Evolutionary conservation across 2,888 invertebrate species (phyloP), one percentile per base, ranked within the genome.

Genomic region (Yponomeuta sedellus): DNA sequence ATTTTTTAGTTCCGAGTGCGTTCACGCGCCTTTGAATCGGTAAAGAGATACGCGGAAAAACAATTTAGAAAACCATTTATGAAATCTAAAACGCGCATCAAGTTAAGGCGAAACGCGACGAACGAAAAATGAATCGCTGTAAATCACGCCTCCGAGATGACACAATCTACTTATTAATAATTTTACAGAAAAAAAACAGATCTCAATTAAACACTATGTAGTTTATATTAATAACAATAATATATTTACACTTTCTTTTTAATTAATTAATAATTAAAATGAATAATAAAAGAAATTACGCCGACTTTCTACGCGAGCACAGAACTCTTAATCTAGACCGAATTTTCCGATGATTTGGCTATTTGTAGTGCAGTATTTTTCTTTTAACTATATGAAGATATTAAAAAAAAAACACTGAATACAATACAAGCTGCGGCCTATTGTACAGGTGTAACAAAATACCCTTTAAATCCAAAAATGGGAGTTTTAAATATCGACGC

Each of bases 181-280:
- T 73, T 52, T 52, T 72, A 74, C 75, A 75, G 78, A 81, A 82
- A 52, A n/a, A 52, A 52, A 82, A 83, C 85, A 86, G 85, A 85
- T 85, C 85, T 85, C 79, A 72, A 76, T 80, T 83, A 83, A 52
- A 84, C 78, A 79, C 82, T 85, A 34, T 34, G 34, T 8, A 85
- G 61, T 80, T 52, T 75, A 74, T 74, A 78, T 74, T 72, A 65
- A 71, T 79, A 81, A 68, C 67, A 69, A 81, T 82, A 76, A 76
- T 86, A 76, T 86, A 84, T 85, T 81, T 85, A 85, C 84, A 52
- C 44, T 52, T 52, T 52, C 44, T 52, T 52, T 52, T 52, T 52
- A 52, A 52, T 52, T 52, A 12, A 52, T 52, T 16, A 52, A 52
- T 52, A 52, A 52, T 52, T 52, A 52, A 52, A 52, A 52, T 52